These are phyloP conservation scores for Bombus confusus DNA, from an alignment of 1,140 invertebrate genomes.

Conservation along the genomic window DNA sequence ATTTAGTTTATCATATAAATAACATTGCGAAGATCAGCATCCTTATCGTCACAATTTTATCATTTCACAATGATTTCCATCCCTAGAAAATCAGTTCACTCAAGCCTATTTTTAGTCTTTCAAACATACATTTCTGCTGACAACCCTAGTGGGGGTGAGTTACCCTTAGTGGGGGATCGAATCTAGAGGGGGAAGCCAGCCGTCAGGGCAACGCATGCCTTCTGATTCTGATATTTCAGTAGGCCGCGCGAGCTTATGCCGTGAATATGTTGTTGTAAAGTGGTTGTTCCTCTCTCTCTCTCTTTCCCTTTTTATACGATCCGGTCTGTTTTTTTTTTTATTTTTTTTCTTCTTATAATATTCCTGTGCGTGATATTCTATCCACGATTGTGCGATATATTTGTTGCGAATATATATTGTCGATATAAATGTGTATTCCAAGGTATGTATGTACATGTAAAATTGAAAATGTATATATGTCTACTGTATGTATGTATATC, in stretches of 20 bases:
- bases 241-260: conserved; percentile 40
- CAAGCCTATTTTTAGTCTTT: conserved; percentile 46
- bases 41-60: neutral
- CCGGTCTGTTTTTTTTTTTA: conserved; percentile 29
- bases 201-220: conserved; percentile 50
- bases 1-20: neutral
- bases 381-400: neutral
- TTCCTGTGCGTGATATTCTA: conserved; percentile 19
- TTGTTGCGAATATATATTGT: conserved; percentile 1
- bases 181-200: conserved; percentile 27
- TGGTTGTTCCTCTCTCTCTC: neutral
- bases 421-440: neutral
- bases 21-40: no score
- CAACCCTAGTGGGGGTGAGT: conserved; percentile 41
- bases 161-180: conserved; percentile 41
- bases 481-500: neutral
- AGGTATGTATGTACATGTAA: conserved; percentile 31
- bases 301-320: conserved; percentile 13
- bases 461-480: neutral
- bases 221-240: conserved; percentile 53
- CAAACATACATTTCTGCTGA: conserved; percentile 23
- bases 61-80: conserved; percentile 20
- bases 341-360: conserved; percentile 5
- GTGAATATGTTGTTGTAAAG: neutral
- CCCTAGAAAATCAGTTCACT: conserved; percentile 28